Evolutionary conservation across 2,888 invertebrate genomes (phyloP).

Genomic region (Palloptera scutellata): DNA sequence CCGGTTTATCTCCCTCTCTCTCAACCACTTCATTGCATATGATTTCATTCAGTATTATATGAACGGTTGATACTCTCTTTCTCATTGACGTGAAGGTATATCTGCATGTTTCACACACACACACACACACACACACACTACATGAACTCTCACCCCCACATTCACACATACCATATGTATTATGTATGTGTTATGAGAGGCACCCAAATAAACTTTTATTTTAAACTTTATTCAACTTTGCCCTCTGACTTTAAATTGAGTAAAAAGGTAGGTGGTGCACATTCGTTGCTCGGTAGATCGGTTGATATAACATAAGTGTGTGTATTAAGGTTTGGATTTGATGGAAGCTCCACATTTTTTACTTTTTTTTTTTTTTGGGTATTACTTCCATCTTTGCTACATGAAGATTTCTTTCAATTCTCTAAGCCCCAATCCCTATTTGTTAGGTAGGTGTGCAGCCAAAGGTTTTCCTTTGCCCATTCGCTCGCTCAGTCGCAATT

Average conservation of each 20-base stretch:
- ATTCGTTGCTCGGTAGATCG: neutral
- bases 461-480: neutral
- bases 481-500: neutral
- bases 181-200: neutral
- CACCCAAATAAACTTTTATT: constrained; percentile 25
- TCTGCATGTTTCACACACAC: too few relatives aligned
- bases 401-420: too few relatives aligned
- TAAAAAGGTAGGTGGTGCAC: neutral
- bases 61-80: constrained; percentile 38
- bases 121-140: too few relatives aligned
- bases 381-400: too few relatives aligned
- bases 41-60: constrained; percentile 24
- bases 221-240: constrained; percentile 57
- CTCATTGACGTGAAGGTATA: constrained; percentile 35
- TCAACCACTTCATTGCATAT: neutral
- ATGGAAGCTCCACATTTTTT: too few relatives aligned
- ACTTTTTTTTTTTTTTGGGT: too few relatives aligned
- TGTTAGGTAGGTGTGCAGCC: too few relatives aligned
- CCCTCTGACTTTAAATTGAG: constrained; percentile 52
- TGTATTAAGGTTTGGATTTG: neutral
- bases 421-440: too few relatives aligned
- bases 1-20: neutral
- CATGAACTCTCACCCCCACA: too few relatives aligned
- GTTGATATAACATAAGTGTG: neutral
- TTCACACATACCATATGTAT: too few relatives aligned